Evolutionary conservation across 2,888 invertebrate genomes (phyloP).

Genomic region (Diplolepis rosae): DNA sequence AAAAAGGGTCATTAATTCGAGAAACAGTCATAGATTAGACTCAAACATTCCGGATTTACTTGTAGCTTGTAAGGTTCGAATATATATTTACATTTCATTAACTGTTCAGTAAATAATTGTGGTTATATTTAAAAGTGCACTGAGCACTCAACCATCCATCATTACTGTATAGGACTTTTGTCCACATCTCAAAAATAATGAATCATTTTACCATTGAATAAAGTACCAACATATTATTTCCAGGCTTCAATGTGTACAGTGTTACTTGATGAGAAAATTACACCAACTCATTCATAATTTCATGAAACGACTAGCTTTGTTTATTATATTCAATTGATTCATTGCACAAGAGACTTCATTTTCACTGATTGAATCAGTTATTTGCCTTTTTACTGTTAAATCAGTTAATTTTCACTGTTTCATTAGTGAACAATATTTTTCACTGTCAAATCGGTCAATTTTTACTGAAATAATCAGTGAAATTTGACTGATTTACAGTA

Average conservation of each 20-base stretch:
- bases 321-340: background rate
- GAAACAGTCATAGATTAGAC: background rate
- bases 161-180: background rate
- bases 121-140: background rate
- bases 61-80: too few species aligned
- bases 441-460: too few species aligned
- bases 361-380: too few species aligned
- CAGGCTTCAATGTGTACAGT: background rate
- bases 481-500: too few species aligned
- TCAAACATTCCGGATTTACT: background rate
- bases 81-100: background rate
- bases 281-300: background rate
- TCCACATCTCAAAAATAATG: background rate
- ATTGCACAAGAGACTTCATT: background rate
- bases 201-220: background rate
- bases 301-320: background rate
- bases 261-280: background rate
- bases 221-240: background rate
- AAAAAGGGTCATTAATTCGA: background rate
- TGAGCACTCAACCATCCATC: background rate
- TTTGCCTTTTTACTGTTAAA: too few species aligned
- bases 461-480: too few species aligned
- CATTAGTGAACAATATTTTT: too few species aligned
- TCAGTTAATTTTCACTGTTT: too few species aligned
- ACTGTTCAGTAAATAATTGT: background rate